These are phyloP conservation scores for Bombylius discolor DNA, from an alignment of 2,888 invertebrate species.

Conservation along the genomic window DNA sequence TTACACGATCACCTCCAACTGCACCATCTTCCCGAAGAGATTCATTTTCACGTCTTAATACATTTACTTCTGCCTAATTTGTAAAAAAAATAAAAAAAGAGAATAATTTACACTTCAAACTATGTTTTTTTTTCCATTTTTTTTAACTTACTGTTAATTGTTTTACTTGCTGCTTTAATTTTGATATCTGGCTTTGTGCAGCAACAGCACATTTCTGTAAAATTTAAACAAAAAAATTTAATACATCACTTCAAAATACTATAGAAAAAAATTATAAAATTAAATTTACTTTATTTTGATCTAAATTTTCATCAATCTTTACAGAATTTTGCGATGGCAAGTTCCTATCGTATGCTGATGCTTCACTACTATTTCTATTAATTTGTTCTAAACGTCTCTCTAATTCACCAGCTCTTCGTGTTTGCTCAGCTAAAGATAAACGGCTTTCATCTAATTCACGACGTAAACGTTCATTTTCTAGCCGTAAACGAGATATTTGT, in stretches of 20 bases:
- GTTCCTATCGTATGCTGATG: conserved; percentile 38
- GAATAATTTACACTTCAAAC: neutral
- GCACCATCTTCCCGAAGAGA: conserved; percentile 39
- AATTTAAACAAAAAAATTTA: neutral
- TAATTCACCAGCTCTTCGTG: conserved; percentile 39
- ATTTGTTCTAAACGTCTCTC: conserved; percentile 42
- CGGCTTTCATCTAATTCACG: conserved; percentile 43
- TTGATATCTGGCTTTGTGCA: conserved; percentile 48
- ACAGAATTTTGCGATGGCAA: conserved; percentile 29
- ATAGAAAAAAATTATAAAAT: neutral
- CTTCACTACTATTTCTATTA: conserved; percentile 30
- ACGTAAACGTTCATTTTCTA: conserved; percentile 38
- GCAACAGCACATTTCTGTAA: conserved; percentile 45
- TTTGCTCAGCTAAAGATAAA: conserved; percentile 42
- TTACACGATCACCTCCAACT: conserved; percentile 31
- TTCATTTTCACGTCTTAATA: conserved; percentile 41
- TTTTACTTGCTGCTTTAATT: conserved; percentile 57
- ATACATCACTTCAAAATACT: too few relatives aligned
- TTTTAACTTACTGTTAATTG: conserved; percentile 45
- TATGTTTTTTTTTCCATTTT: neutral
- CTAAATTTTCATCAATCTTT: conserved; percentile 46
- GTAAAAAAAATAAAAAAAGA: conserved; percentile 14
- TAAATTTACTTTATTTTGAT: conserved; percentile 42
- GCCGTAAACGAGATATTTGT: conserved; percentile 25
- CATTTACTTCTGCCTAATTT: conserved; percentile 38